Conservation (phyloP, 35 echinoderm and acorn worm genomes). For the Amphiura filiformis region DNA sequence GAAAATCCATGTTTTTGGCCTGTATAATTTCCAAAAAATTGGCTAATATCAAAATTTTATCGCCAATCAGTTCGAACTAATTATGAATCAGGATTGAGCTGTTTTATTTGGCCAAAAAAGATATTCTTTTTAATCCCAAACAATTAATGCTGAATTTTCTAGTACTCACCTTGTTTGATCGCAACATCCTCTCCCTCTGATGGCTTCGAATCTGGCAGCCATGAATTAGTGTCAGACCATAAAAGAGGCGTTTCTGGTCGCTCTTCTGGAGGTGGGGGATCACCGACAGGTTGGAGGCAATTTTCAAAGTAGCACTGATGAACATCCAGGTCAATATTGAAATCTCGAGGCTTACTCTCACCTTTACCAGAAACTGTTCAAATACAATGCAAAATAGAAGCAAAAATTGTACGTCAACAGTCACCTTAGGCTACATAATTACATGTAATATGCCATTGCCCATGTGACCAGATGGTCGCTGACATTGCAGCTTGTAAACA, state of each 20-base stretch:
- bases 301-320: constrained; percentile 88
- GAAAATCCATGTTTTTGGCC: no score
- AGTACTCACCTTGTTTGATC: no score
- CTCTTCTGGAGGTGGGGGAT: constrained; percentile 24
- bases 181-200: no score
- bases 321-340: constrained; percentile 61
- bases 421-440: not conserved
- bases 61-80: no score
- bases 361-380: constrained; percentile 93
- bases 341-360: constrained; percentile 11
- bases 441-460: not conserved
- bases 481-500: no score
- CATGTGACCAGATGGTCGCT: no score
- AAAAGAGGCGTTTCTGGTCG: constrained; percentile 35
- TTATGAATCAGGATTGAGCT: no score
- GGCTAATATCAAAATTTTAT: no score
- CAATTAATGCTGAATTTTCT: no score
- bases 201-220: constrained; percentile 52
- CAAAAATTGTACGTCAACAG: not conserved
- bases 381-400: not conserved
- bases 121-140: no score
- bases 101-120: no score
- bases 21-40: no score
- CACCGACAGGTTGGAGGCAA: constrained; percentile 50
- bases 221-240: constrained; percentile 69